Percentiles rank a stretch among this genome's conserved stretches.
These are phyloP conservation scores for Cheirogaleus major DNA, from an alignment of 2,797 vertebrate species.

Conservation along the genomic window DNA sequence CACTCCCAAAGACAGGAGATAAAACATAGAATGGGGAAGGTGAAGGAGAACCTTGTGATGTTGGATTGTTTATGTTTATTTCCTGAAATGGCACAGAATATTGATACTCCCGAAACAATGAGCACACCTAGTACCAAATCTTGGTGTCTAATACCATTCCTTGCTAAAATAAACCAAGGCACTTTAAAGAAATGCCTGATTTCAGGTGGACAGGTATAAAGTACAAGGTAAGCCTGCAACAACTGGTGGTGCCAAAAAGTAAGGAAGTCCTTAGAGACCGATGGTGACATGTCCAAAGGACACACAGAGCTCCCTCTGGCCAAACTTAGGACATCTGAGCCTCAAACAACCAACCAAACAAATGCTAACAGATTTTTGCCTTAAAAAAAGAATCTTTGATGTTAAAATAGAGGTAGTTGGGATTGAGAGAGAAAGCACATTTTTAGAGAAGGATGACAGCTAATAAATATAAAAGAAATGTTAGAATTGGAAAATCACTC, in stretches of 20 bases:
- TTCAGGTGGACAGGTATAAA: neutral
- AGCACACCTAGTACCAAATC: neutral
- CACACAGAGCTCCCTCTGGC: neutral
- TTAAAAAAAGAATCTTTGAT: neutral
- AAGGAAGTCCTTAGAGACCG: neutral
- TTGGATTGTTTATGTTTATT: neutral
- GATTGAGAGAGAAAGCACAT: neutral
- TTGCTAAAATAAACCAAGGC: neutral
- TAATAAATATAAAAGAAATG: neutral
- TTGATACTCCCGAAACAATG: neutral
- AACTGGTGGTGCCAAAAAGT: neutral
- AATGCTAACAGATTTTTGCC: neutral
- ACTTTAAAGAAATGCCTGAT: neutral
- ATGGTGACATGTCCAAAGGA: neutral
- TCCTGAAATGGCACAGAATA: neutral
- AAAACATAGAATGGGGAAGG: neutral
- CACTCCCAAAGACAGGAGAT: neutral
- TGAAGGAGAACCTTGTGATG: neutral
- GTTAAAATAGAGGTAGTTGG: neutral
- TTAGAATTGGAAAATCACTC: neutral
- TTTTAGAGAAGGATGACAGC: neutral
- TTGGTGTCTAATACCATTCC: neutral
- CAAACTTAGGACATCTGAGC: neutral
- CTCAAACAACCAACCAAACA: neutral
- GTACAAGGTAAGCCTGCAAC: neutral